phyloP scores from a whole-genome alignment of 2,888 invertebrate genomes.

The Drosophila atroscutellata region DNA sequence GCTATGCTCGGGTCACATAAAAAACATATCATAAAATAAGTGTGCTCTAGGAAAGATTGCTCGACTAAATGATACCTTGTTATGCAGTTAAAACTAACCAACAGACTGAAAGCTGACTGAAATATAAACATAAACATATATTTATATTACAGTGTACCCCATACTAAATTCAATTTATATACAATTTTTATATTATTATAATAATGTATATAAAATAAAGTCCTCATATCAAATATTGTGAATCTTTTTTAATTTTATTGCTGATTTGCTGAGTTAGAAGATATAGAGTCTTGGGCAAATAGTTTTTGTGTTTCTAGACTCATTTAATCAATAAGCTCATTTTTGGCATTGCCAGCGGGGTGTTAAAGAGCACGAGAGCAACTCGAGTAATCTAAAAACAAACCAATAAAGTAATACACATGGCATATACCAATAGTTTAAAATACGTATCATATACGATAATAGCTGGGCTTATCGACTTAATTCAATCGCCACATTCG shows the following conservation, averaged over 20 bases:
- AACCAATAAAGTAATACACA: conserved; percentile 38
- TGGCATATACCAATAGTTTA: not conserved
- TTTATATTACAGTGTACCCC: not conserved
- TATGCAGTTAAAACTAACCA: not conserved
- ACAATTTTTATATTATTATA: no score
- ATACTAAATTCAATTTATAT: no score
- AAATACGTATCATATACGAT: not conserved
- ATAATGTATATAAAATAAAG: not conserved
- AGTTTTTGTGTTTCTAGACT: not conserved
- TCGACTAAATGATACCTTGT: conserved; percentile 1
- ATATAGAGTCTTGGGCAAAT: not conserved
- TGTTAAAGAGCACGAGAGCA: conserved; percentile 9
- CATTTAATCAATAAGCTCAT: not conserved
- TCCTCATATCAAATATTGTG: not conserved
- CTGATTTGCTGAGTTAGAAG: not conserved
- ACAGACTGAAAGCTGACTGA: not conserved
- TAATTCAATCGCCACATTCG: conserved; percentile 43
- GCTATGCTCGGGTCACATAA: conserved; percentile 33
- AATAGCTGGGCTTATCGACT: conserved; percentile 49
- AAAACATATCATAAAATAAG: conserved; percentile 13
- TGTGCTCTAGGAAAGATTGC: fast-evolving
- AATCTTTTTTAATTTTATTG: not conserved
- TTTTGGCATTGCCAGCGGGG: not conserved
- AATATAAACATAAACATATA: not conserved
- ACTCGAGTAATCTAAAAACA: conserved; percentile 42